Base-by-base conservation (phyloP, 2,113 vertebrate genomes). In the Fregata magnificens region DNA sequence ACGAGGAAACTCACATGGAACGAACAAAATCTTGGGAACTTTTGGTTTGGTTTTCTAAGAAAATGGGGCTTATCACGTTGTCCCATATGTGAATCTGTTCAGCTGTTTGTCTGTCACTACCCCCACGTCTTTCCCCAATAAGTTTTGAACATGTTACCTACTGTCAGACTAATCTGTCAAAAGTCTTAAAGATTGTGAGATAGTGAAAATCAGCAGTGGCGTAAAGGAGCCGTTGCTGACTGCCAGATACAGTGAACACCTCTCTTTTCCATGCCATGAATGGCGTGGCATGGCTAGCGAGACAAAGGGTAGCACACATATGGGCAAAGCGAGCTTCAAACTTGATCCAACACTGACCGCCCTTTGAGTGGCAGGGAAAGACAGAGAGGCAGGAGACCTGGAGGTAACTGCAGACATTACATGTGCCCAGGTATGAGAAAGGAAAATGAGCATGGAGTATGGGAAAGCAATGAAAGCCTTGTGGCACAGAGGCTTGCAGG, bases 51-150 rank as follows among this genome's bases (percentile, higher is more conserved):
- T 90, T 82, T 78, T 78, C 47, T 40, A 49, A 71, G 86, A 74
- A 94, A 82, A 67, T 32, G 42, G 62, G 85, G 74, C 21, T 93
- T 76, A 28, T 76, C 29, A 25, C 74, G 4, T 34, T 72, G 52
- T 95, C 40, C 90, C 34, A 56, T 36, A 47, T 56, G 77, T 59
- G 47, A 93, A 78, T 79, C 59, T 93, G 69, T 82, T 81, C 72
- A 71, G 58, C 21, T 85, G 56, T 82, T 78, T 86, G 29, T 79
- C 89, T 93, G 34, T 78, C 84, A 95, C 88, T 94, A 85, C 61
- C 66, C 50, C 66, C 78, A 85, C 17, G 0, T 58, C 52, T 86
- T 69, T 76, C 72, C 50, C 86, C 73, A 74, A 11, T 67, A 94
- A 78, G 28, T 91, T 93, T 76, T 87, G 90, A 91, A 92, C 32